phyloP scores from a whole-genome alignment of 1,140 invertebrate species.

The Laodelphax striatellus region DNA sequence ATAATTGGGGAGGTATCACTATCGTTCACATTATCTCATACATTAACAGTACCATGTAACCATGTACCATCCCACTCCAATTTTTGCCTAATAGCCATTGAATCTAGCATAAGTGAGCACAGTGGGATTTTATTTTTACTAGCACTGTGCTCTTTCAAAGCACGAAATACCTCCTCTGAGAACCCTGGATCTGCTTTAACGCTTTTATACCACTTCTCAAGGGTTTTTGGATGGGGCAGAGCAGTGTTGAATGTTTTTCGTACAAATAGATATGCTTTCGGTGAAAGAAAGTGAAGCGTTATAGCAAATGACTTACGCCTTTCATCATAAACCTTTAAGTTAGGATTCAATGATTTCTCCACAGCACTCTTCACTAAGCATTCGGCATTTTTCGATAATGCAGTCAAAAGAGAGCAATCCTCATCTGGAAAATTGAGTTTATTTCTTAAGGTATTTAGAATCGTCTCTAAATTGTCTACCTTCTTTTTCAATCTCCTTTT shows the following conservation, averaged over 20 bases:
- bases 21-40: no score
- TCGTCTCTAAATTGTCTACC: conserved; percentile 1
- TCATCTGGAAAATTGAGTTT: conserved; percentile 8
- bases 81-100: conserved; percentile 20
- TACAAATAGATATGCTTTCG: conserved; percentile 31
- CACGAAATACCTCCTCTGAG: conserved; percentile 27
- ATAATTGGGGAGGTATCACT: no score
- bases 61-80: conserved; percentile 17
- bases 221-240: conserved; percentile 30
- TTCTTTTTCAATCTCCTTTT: conserved; percentile 5
- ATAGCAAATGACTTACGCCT: conserved; percentile 25
- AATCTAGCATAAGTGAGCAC: conserved; percentile 20
- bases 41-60: no score
- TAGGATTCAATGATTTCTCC: conserved; percentile 6
- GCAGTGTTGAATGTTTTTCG: conserved; percentile 27
- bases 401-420: conserved; percentile 7
- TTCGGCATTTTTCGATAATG: conserved; percentile 6
- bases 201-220: conserved; percentile 30
- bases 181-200: conserved; percentile 30
- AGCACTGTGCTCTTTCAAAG: conserved; percentile 21
- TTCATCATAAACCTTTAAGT: conserved; percentile 11
- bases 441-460: conserved; percentile 5
- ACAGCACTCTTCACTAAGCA: conserved; percentile 7
- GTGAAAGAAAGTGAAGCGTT: conserved; percentile 31
- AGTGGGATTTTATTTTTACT: not conserved